phyloP scores from a whole-genome alignment of 2,797 vertebrate species.

The Buceros bicornis region DNA sequence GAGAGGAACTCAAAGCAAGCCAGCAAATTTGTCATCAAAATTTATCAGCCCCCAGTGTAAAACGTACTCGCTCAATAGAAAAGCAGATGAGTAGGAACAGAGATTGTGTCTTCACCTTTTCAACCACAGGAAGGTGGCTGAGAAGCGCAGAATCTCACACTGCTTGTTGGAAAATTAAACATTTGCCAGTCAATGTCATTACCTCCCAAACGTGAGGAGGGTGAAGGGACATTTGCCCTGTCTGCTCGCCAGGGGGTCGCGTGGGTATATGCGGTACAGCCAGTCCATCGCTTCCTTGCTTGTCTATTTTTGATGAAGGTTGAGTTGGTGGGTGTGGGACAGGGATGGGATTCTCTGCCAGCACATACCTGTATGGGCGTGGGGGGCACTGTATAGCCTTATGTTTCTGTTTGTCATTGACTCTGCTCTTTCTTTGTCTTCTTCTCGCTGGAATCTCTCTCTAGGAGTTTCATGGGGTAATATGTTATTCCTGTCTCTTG shows the following conservation, averaged over 20 bases:
- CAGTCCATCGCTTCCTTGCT: background rate
- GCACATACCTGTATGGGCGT: constrained; percentile 65
- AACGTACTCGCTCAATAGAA: background rate
- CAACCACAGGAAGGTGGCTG: background rate
- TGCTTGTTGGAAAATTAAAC: background rate
- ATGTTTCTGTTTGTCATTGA: constrained; percentile 77
- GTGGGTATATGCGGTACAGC: background rate
- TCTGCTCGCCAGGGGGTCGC: background rate
- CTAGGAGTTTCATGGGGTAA: constrained; percentile 99
- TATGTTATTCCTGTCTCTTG: constrained; percentile 83
- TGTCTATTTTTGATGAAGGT: background rate
- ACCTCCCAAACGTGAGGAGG: background rate
- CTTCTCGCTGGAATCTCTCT: constrained; percentile 84
- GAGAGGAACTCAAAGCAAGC: background rate
- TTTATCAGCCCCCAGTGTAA: background rate
- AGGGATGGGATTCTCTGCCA: background rate
- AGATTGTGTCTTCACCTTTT: background rate
- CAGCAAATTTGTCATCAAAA: background rate
- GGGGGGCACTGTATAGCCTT: constrained; percentile 41
- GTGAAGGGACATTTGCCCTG: background rate
- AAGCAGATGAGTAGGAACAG: background rate
- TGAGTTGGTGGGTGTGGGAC: background rate
- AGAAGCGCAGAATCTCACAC: background rate
- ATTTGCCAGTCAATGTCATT: rapidly evolving
- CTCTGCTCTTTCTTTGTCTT: constrained; percentile 83